Evolutionary conservation across 2,888 invertebrate genomes (phyloP).

Genomic region (Chesias legatella): DNA sequence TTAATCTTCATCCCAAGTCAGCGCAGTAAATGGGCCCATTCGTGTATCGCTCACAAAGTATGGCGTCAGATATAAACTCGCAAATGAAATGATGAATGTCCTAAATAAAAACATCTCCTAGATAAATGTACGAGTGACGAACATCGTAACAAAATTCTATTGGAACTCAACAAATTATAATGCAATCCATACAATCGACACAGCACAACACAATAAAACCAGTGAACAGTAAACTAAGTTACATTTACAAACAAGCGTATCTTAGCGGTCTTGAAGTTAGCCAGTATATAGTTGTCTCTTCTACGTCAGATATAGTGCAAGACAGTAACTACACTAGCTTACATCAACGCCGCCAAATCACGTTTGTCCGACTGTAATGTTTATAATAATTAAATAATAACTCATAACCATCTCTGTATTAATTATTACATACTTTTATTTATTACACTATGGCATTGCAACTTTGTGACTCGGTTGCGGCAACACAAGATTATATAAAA

Average conservation of each 20-base stretch:
- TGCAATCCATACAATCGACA: slow-evolving; percentile 15
- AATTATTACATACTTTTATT: slow-evolving; percentile 50
- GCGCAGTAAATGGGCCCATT: no score
- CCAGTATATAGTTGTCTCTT: no score
- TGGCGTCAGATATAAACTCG: background rate
- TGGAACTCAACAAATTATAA: slow-evolving; percentile 30
- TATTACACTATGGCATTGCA: slow-evolving; percentile 67
- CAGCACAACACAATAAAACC: slow-evolving; percentile 28
- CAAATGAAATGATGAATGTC: slow-evolving; percentile 25
- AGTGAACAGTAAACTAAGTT: slow-evolving; percentile 38
- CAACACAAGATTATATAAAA: slow-evolving; percentile 39
- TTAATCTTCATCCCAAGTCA: no score
- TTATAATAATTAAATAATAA: slow-evolving; percentile 59
- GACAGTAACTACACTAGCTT: no score
- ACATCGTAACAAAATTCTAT: slow-evolving; percentile 36
- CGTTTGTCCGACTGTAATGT: slow-evolving; percentile 36
- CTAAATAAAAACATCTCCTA: slow-evolving; percentile 16
- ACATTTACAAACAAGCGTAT: slow-evolving; percentile 59
- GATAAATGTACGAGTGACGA: slow-evolving; percentile 32
- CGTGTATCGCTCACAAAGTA: no score
- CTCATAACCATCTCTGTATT: slow-evolving; percentile 60
- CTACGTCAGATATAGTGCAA: no score
- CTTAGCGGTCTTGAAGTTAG: no score
- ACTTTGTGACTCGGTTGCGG: slow-evolving; percentile 70
- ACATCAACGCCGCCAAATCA: no score